Percentiles rank a stretch among this genome's conserved stretches.
These are phyloP conservation scores for Venustaconcha ellipsiformis DNA, from an alignment of 1,140 invertebrate species.

Conservation along the genomic window DNA sequence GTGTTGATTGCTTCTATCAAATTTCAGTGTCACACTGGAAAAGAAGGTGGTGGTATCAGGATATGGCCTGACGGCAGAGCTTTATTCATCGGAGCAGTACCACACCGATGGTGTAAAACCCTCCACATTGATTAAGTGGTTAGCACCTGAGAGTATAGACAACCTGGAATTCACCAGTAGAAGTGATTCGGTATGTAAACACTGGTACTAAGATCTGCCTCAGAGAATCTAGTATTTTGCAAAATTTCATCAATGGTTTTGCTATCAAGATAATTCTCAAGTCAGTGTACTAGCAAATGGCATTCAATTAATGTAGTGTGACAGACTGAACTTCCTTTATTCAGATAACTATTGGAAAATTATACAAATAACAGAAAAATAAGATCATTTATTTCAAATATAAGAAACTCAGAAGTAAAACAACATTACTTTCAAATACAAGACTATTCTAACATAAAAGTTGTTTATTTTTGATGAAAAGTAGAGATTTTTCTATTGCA, in stretches of 20 bases:
- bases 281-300: slow-evolving; percentile 2
- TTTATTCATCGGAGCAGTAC: slow-evolving; percentile 69
- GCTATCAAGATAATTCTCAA: neutral
- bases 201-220: neutral
- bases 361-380: too few species aligned
- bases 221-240: neutral
- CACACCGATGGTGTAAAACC: slow-evolving; percentile 52
- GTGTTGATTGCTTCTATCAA: neutral
- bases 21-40: slow-evolving; percentile 64
- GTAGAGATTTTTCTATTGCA: too few species aligned
- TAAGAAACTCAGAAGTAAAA: too few species aligned
- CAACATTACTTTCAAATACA: too few species aligned
- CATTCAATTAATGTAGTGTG: neutral
- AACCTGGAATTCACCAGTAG: slow-evolving; percentile 45
- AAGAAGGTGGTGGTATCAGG: slow-evolving; percentile 68
- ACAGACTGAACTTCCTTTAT: neutral
- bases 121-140: slow-evolving; percentile 69
- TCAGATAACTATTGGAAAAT: neutral
- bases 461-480: too few species aligned
- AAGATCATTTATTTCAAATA: too few species aligned
- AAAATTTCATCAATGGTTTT: neutral
- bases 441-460: too few species aligned
- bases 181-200: slow-evolving; percentile 67
- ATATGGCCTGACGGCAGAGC: slow-evolving; percentile 67
- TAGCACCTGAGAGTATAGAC: slow-evolving; percentile 68